Evolutionary conservation across 2,113 vertebrate species (phyloP), one percentile per base, ranked within the genome.

Genomic region (Pao palembangensis): DNA sequence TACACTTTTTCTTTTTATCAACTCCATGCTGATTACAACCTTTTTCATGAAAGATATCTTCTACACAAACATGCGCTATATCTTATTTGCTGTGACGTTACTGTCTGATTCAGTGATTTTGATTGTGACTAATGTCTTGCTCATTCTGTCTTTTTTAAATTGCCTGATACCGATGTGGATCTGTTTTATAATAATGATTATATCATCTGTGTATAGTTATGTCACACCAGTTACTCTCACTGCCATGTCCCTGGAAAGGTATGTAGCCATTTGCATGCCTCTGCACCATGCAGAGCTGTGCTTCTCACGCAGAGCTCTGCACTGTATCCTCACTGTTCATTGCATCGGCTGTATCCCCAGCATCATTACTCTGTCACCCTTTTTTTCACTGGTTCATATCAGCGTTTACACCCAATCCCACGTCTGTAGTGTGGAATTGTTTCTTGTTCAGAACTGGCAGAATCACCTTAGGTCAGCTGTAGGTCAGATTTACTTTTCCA

Each of bases 161-260:
- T 1, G 65, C 0, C 6, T 1, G 0, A 58, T 89, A 0, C 58
- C 67, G 3, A 42, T 52, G 0, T 28, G 73, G 21, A 3, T 82
- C 1, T 87, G 87, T 63, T 1, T 70, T 2, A 4, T 67, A 12
- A 10, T 85, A 0, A 56, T 5, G 13, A 6, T 43, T 6, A 3
- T 73, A 1, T 7, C 41, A 1, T 0, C 34, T 13, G 5, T 76
- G 3, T 61, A 72, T 4, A 17, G 1, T 10, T 23, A 14, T 6
- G 38, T 60, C 38, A 78, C 74, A 5, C 73, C 80, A 1, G 20
- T 88, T 8, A 76, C 82, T 21, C 60, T 88, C 55, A 80, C 79
- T 44, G 78, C 68, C 6, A 87, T 89, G 87, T 1, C 48, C 85
- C 52, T n/a, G n/a, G 84, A 87, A 43, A 75, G 81, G 1, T 87